Evolutionary conservation across 2,888 invertebrate genomes (phyloP).

Genomic region (Omphaloscelis lunosa): DNA sequence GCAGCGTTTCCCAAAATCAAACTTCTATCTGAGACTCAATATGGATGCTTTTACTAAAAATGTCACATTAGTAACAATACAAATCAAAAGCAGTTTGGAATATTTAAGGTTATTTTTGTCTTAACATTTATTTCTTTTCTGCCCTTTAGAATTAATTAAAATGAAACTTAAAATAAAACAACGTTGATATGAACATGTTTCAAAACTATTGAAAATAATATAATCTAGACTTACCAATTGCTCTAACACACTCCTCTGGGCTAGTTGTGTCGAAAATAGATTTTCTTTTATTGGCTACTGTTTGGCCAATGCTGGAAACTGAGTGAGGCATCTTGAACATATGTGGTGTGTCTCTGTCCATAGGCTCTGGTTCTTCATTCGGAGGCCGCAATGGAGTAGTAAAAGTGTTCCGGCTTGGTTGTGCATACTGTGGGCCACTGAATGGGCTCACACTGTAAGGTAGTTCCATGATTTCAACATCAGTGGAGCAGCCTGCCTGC

Average conservation of each 20-base stretch:
- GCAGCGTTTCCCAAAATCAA: constrained; percentile 34
- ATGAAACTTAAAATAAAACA: constrained; percentile 34
- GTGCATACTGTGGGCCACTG: constrained; percentile 60
- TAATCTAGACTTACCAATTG: constrained; percentile 67
- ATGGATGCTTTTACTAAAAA: constrained; percentile 7
- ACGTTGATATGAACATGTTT: constrained; percentile 28
- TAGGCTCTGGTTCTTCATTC: constrained; percentile 69
- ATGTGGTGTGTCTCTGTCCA: constrained; percentile 65
- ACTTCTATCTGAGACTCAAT: constrained; percentile 7
- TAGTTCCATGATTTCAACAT: constrained; percentile 68
- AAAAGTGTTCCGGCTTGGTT: constrained; percentile 44
- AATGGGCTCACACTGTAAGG: constrained; percentile 65
- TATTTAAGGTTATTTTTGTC: background rate
- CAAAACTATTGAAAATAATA: constrained; percentile 5
- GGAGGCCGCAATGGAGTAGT: constrained; percentile 70
- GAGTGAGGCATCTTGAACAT: constrained; percentile 71
- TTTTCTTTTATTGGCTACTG: constrained; percentile 77
- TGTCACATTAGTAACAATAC: constrained; percentile 1
- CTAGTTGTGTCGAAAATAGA: constrained; percentile 76
- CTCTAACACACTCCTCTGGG: constrained; percentile 60
- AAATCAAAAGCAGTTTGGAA: constrained; percentile 1
- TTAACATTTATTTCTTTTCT: constrained; percentile 1
- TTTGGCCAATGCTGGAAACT: constrained; percentile 69
- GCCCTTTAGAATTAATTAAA: background rate
- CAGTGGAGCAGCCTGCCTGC: constrained; percentile 69